These are phyloP conservation scores for Atlantisia rogersi DNA, from an alignment of 2,113 vertebrate species.

Conservation along the genomic window DNA sequence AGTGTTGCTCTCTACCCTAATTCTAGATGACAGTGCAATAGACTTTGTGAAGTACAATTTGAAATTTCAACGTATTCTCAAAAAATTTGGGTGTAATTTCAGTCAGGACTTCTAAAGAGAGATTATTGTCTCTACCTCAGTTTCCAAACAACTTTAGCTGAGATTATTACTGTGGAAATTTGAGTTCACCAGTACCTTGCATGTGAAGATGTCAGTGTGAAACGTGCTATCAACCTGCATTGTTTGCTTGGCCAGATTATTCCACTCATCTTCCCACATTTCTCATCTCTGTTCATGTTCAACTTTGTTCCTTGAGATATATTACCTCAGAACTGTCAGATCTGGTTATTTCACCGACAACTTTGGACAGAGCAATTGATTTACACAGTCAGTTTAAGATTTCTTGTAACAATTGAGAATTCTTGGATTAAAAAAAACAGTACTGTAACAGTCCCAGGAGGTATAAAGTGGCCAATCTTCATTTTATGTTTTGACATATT, in stretches of 20 bases:
- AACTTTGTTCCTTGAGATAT: neutral
- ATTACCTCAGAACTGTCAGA: neutral
- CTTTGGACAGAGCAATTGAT: neutral
- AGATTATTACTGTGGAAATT: neutral
- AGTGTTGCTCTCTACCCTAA: neutral
- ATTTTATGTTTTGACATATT: neutral
- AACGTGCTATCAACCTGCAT: neutral
- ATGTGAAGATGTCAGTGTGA: neutral
- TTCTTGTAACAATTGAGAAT: neutral
- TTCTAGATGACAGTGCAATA: neutral
- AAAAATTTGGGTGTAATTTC: neutral
- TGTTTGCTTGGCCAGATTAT: neutral
- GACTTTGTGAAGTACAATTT: neutral
- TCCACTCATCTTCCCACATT: neutral
- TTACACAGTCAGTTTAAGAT: neutral
- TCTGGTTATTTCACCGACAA: neutral
- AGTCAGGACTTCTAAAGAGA: neutral
- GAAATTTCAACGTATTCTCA: neutral
- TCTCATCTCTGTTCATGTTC: neutral
- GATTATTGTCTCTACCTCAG: neutral
- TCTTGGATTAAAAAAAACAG: neutral
- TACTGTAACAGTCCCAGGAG: neutral
- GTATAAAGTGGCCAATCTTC: neutral
- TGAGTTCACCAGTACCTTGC: neutral
- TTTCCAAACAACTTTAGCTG: neutral